Evolutionary conservation across 2,113 vertebrate species (phyloP).

Genomic region (Naja naja): DNA sequence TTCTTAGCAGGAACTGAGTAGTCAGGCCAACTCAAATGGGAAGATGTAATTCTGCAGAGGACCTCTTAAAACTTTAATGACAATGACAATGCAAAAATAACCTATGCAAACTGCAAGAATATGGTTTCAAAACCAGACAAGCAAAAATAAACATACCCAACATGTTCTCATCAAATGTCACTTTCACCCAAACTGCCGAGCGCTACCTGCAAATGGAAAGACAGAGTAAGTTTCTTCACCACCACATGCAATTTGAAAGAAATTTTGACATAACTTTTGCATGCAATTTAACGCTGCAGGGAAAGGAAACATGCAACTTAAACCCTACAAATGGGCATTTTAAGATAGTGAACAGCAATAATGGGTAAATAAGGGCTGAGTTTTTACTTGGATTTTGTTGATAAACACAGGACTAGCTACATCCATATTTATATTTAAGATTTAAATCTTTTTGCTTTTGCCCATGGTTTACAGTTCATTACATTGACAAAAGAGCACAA

Average conservation of each 20-base stretch:
- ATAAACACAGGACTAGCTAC: conserved; percentile 65
- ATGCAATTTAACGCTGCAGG: conserved; percentile 75
- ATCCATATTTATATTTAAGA: conserved; percentile 62
- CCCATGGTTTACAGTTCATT: conserved; percentile 66
- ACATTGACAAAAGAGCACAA: conserved; percentile 68
- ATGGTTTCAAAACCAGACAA: neutral
- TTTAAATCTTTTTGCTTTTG: conserved; percentile 66
- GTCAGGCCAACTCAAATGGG: neutral
- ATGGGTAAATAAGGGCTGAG: conserved; percentile 59
- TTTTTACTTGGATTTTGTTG: conserved; percentile 66
- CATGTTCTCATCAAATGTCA: conserved; percentile 33
- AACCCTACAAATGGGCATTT: conserved; percentile 57
- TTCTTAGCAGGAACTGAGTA: neutral
- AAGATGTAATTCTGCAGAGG: neutral
- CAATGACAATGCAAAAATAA: neutral
- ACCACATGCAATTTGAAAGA: conserved; percentile 45
- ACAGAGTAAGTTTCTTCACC: conserved; percentile 48
- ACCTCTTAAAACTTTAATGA: neutral
- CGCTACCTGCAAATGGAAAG: conserved; percentile 65
- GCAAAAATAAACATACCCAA: conserved; percentile 61
- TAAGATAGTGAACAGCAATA: conserved; percentile 62
- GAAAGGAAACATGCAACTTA: conserved; percentile 73
- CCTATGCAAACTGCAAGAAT: neutral
- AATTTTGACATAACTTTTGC: conserved; percentile 58
- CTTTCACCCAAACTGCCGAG: conserved; percentile 9